A percentile compares a stretch with the other conserved stretches of the same genome.
These are phyloP conservation scores for Gymnobelideus leadbeateri DNA, from an alignment of 2,113 vertebrate species.

Conservation along the genomic window DNA sequence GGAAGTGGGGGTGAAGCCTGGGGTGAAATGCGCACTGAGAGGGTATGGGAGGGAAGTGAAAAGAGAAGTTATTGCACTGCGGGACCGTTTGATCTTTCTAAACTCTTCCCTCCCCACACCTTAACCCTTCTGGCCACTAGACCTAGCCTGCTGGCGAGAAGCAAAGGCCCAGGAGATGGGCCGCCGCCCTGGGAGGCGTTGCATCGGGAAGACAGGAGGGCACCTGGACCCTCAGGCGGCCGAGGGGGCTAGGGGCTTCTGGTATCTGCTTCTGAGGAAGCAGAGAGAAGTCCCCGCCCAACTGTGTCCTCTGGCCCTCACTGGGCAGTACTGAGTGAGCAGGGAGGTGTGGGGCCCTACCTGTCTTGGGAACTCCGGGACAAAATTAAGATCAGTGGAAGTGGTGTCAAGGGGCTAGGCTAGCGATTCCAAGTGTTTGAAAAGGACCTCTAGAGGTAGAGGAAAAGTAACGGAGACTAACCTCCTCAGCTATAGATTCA, in stretches of 20 bases:
- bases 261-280: neutral
- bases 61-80: neutral
- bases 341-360: neutral
- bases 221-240: neutral
- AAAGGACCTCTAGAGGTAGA: neutral
- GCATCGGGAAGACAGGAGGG: neutral
- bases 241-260: neutral
- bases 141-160: neutral
- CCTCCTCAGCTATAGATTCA: neutral
- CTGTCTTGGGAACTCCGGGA: neutral
- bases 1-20: neutral
- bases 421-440: neutral
- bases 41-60: neutral
- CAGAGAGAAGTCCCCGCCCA: neutral
- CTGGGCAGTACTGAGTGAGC: neutral
- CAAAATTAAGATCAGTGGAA: neutral
- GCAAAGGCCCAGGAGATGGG: neutral
- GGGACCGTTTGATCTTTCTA: neutral
- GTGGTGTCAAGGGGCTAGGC: neutral
- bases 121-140: neutral
- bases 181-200: fast-evolving
- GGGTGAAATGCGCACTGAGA: neutral
- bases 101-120: neutral
- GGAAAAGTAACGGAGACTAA: neutral
- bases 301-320: neutral